Percentiles rank a stretch among this genome's conserved stretches.
phyloP scores from a whole-genome alignment of 1,140 invertebrate genomes.

The Andrena cerasifolii region DNA sequence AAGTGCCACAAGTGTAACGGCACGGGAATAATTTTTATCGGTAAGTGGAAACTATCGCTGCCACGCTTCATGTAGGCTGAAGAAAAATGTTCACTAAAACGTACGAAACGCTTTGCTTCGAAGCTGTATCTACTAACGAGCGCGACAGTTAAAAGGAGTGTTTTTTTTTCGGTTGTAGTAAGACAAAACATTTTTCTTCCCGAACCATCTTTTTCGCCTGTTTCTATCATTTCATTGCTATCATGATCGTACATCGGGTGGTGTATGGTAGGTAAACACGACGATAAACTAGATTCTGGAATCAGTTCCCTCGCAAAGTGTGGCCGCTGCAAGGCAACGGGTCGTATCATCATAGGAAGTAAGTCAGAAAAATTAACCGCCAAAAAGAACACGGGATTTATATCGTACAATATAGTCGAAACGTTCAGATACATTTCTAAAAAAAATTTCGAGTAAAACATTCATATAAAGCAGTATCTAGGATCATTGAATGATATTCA shows the following conservation, averaged over 20 bases:
- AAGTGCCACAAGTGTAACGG: slow-evolving; percentile 94
- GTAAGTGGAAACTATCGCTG: slow-evolving; percentile 71
- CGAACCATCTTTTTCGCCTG: slow-evolving; percentile 65
- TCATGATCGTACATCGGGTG: slow-evolving; percentile 80
- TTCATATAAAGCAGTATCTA: background rate
- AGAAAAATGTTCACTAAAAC: slow-evolving; percentile 59
- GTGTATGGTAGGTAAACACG: slow-evolving; percentile 80
- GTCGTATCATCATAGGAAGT: slow-evolving; percentile 80
- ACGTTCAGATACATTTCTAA: too few species aligned
- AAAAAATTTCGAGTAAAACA: too few species aligned
- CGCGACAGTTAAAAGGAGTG: background rate
- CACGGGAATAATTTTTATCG: slow-evolving; percentile 92
- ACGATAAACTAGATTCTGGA: slow-evolving; percentile 80
- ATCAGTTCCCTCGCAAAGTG: slow-evolving; percentile 80
- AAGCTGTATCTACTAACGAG: background rate
- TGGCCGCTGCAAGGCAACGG: slow-evolving; percentile 79
- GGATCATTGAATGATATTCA: background rate
- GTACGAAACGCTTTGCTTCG: background rate
- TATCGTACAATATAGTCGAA: slow-evolving; percentile 37
- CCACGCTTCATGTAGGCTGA: slow-evolving; percentile 5
- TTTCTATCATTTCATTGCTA: slow-evolving; percentile 77
- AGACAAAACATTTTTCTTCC: slow-evolving; percentile 55
- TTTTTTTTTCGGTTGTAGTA: background rate
- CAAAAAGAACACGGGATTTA: slow-evolving; percentile 71
- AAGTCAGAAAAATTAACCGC: slow-evolving; percentile 77